Evolutionary conservation across 2,888 invertebrate species (phyloP), one percentile per base, ranked within the genome.

Genomic region (Drosophila bunnanda): DNA sequence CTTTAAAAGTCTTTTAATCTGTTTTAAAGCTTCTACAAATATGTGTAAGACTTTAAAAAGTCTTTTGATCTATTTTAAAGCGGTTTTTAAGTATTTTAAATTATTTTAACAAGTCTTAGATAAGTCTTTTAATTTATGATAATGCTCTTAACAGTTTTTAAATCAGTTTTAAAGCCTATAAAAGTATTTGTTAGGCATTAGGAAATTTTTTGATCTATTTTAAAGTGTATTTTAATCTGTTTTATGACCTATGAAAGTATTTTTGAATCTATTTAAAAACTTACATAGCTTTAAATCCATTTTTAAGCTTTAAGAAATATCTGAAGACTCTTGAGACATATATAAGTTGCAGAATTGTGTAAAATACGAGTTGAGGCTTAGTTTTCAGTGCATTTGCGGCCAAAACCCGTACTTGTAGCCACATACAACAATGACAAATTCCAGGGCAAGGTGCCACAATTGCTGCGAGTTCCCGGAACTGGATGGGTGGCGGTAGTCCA

Each of bases 381-480:
- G 13, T 36, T 53, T 9, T n/a, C 8, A n/a, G 65, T 66, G 65
- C n/a, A 15, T 22, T 36, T 28, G n/a, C 60, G 28, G 58, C 6
- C 58, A 59, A 50, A 50, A 44, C 44, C 44, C 28, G 36, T 30
- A 62, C 44, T 50, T 65, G 64, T 32, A 69, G 41, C 48, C 36
- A 3, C 36, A 7, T 52, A 32, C 72, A 81, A 83, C 82, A 82
- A 86, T 86, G 79, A 86, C 84, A 82, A 76, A 86, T 88, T 75
- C 68, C 69, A 52, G 70, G 76, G 70, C 69, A 86, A 83, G 87
- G 82, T 83, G 89, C 87, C 55, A 78, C 81, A 82, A 82, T 78
- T 76, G 87, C 74, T 86, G 70, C 77, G 65, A 79, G 76, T 83
- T 83, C 83, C 72, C 59, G 77, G 83, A 88, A 83, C 82, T 69